Evolutionary conservation across 2,797 vertebrate genomes (phyloP).

Genomic region (Perodicticus potto): DNA sequence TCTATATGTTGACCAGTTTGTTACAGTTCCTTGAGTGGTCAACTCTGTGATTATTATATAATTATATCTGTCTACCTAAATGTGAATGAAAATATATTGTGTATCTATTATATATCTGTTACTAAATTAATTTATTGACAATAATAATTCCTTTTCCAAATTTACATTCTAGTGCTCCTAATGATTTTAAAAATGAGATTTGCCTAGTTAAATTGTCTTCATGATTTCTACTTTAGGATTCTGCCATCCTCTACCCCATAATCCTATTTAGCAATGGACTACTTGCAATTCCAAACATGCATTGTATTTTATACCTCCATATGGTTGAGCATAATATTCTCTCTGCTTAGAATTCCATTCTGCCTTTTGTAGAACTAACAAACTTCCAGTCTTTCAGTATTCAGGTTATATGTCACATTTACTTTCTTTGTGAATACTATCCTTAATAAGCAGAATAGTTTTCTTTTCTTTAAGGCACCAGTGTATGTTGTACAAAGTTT

Average conservation of each 20-base stretch:
- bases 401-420: not conserved
- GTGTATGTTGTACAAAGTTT: not conserved
- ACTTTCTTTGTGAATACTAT: not conserved
- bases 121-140: not conserved
- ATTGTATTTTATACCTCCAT: not conserved
- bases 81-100: not conserved
- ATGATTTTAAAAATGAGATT: not conserved
- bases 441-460: not conserved
- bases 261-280: not conserved
- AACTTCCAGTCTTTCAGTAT: not conserved
- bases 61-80: not conserved
- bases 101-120: not conserved
- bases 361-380: constrained; percentile 7
- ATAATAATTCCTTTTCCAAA: not conserved
- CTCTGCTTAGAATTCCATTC: not conserved
- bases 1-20: no score
- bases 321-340: not conserved
- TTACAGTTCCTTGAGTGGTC: no score
- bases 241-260: not conserved
- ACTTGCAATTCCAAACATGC: not conserved
- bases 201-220: not conserved
- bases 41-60: no score
- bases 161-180: not conserved
- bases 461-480: not conserved
- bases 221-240: not conserved